Base-by-base conservation (phyloP, 2,797 vertebrate genomes). In the Ceyx erithaca region DNA sequence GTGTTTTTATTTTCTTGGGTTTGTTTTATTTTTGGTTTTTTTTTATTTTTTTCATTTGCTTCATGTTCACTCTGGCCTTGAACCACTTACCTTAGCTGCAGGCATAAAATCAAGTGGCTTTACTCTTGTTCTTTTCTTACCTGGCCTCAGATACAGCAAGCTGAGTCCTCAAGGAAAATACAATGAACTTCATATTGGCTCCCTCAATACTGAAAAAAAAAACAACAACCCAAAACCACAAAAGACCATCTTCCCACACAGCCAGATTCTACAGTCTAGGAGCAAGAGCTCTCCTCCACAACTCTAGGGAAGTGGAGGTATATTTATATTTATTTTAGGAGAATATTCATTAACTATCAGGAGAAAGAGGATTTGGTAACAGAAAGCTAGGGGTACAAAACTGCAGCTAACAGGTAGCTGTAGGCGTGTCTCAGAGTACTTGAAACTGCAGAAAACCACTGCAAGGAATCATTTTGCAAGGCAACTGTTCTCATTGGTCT, bases 61-160 rank as follows among this genome's bases (percentile, higher is more conserved):
- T 95, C 43, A 1, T 95, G 91, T 94, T 95, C 95, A 81, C 69
- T 91, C 89, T 93, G 87, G 89, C 91, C 95, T 84, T 80, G 87
- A 92, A 81, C 55, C 4, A 23, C 80, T 94, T 91, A 78, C 80
- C 80, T 82, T 87, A 48, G 48, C 93, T 95, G 85, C 92, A 95
- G 93, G 95, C 93, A 95, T 25, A 48, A 87, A 94, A 89, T 77
- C 93, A 92, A 94, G 80, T 12, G 67, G 54, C 67, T 95, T 92
- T 70, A 70, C 91, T 83, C 93, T 78, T 79, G 46, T 64, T 95
- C 87, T 81, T 69, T 45, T 80, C 89, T 45, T 81, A 91, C 91
- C 91, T 93, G 85, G 80, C 70, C 70, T 84, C 22, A 45, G 80
- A 95, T 71, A 40, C 30, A 83, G 69, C 61, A 78, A 84, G 66